Evolutionary conservation across 2,113 vertebrate species (phyloP).

Genomic region (Oreotrochilus melanogaster): DNA sequence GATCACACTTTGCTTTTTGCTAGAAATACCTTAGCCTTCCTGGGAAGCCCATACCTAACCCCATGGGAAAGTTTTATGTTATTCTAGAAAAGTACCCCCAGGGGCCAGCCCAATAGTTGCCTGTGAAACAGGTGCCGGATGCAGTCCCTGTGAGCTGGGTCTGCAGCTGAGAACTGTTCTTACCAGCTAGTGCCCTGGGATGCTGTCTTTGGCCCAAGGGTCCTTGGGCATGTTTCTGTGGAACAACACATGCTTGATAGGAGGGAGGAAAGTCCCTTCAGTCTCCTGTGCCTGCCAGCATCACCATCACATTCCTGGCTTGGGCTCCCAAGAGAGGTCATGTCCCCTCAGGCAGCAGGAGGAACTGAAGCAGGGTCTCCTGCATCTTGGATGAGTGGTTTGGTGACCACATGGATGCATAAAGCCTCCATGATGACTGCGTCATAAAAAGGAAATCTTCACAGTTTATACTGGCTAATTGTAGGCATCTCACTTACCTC

Average conservation of each 20-base stretch:
- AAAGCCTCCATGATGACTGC: fast-evolving
- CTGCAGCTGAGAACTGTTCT: background rate
- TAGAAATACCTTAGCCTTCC: background rate
- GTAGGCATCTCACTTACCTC: background rate
- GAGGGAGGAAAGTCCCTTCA: background rate
- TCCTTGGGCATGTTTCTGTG: fast-evolving
- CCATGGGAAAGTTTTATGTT: background rate
- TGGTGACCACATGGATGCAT: fast-evolving
- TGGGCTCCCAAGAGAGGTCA: background rate
- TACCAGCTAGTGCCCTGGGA: background rate
- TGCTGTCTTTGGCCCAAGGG: background rate
- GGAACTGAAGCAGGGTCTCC: background rate
- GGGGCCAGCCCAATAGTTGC: background rate
- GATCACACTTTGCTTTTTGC: background rate
- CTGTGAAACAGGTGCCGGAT: background rate
- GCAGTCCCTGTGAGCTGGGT: background rate
- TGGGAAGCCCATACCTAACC: background rate
- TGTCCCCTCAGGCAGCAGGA: fast-evolving
- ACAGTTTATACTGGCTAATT: background rate
- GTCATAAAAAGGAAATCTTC: background rate
- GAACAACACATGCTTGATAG: fast-evolving
- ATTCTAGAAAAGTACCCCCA: background rate
- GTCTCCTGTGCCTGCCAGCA: background rate
- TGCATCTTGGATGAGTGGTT: background rate
- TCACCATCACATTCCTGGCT: background rate